Evolutionary conservation across 1,140 invertebrate genomes (phyloP), one percentile per base, ranked within the genome.

Genomic region (Drosophila orosa): DNA sequence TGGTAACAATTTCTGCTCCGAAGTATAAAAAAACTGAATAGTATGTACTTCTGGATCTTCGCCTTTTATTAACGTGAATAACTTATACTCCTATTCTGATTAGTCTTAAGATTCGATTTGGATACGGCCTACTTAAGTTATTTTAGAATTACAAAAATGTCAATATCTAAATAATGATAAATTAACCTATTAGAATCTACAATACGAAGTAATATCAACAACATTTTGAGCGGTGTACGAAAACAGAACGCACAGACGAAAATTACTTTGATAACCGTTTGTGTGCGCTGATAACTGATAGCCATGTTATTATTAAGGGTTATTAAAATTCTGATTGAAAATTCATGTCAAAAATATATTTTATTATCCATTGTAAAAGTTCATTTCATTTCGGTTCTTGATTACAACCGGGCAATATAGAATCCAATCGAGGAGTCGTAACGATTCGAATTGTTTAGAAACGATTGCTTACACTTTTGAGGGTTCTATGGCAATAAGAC

Each of bases 301-400:
- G 82, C 77, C 77, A 87, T 90, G 90, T 84, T 91, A 91, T 91
- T 91, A 91, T 91, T 84, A 91, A 90, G 80, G 80, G 85, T 73
- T 87, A 91, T 91, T 91, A 91, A 90, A 91, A 91, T 91, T 91
- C 90, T 91, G 90, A 91, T 91, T 91, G 90, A 91, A 91, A 91
- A 90, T 91, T 91, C 90, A 90, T 91, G 90, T 91, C 90, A 91
- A 91, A 91, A 90, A 87, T 91, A 87, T 91, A 90, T 91, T 91
- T 91, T 91, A 91, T 85, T 77, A 57, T 61, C 48, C 58, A 37
- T 63, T 62, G 71, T 91, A 90, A 91, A 91, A 68, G 65, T 68
- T 79, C 78, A 87, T 78, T 90, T 85, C 63, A 67, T 71, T 71
- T 71, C 40, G 56, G 74, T 47, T 68, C 69, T 87, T 85, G 80